phyloP scores from a whole-genome alignment of 2,113 vertebrate genomes.

The Ptilorrhoa leucosticta region DNA sequence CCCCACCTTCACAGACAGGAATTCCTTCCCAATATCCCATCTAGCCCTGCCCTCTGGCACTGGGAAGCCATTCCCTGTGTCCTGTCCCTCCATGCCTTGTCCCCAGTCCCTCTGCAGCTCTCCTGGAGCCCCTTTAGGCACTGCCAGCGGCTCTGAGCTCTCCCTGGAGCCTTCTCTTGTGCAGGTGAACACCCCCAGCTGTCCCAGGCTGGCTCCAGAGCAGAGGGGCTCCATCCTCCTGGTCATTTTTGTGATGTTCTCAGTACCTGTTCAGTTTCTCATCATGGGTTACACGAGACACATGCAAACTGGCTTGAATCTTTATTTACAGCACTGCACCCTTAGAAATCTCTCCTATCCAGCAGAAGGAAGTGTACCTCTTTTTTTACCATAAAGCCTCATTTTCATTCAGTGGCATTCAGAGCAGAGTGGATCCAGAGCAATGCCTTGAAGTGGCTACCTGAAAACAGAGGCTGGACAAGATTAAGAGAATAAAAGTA shows the following conservation, averaged over 20 bases:
- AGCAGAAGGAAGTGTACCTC: background rate
- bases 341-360: background rate
- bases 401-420: slow-evolving; percentile 12
- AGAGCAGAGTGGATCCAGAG: background rate
- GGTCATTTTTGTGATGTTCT: background rate
- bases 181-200: background rate
- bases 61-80: background rate
- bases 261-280: background rate
- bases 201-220: background rate
- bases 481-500: no score
- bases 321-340: background rate
- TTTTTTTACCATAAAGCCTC: background rate
- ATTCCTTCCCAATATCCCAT: background rate
- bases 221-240: background rate
- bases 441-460: no score
- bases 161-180: background rate
- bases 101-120: background rate
- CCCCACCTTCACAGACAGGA: background rate
- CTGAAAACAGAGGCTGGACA: no score
- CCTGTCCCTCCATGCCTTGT: fast-evolving
- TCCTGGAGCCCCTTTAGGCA: background rate
- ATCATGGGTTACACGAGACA: background rate
- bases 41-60: background rate
- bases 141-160: fast-evolving
- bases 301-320: background rate